Base-by-base conservation (phyloP, 2,113 vertebrate species). In the Chunga burmeisteri region DNA sequence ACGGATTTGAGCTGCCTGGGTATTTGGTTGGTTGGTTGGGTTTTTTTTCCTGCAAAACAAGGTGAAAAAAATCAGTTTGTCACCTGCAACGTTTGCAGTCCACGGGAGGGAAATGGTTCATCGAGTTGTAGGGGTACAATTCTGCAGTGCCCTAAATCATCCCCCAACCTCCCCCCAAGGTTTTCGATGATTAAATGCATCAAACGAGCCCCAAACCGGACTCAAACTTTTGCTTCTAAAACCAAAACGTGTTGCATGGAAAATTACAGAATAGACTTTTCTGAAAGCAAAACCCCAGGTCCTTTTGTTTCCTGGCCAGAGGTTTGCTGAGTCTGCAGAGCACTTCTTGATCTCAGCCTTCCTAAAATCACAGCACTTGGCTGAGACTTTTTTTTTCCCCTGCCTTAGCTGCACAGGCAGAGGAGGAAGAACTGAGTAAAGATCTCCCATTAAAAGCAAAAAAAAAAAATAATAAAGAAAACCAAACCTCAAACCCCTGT, bases 251-350 rank as follows among this genome's bases (percentile, higher is more conserved):
- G 13, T 23, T 34, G 15, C 19, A 7, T 46, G 82, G 91, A 83
- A 93, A 92, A 88, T 67, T 71, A 73, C 46, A 72, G 59, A 50
- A 87, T 13, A 55, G 5, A 67, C 21, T 80, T 83, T 82, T 92
- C 50, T 67, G 30, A 4, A 56, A 83, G 86, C 49, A 85, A 93
- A 75, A n/a, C 10, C 10, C 52, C 0, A 0, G 75, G 29, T 40
- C 50, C 44, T 23, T 81, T 79, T 44, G 30, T 89, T 70, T 90
- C 68, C 47, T 30, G 62, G 61, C 32, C 23, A 27, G 53, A 68
- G 68, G 27, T 86, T 88, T 94, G 93, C 94, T 92, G 95, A 94
- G 71, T 81, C 67, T 70, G 88, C 80, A 85, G 44, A 92, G 66
- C 38, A 36, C 81, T 94, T 96, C 38, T 38, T 72, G 59, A 58